Percentiles rank a stretch among this genome's conserved stretches.
Conservation (phyloP, 2,797 vertebrate genomes). For the Karalla daura region DNA sequence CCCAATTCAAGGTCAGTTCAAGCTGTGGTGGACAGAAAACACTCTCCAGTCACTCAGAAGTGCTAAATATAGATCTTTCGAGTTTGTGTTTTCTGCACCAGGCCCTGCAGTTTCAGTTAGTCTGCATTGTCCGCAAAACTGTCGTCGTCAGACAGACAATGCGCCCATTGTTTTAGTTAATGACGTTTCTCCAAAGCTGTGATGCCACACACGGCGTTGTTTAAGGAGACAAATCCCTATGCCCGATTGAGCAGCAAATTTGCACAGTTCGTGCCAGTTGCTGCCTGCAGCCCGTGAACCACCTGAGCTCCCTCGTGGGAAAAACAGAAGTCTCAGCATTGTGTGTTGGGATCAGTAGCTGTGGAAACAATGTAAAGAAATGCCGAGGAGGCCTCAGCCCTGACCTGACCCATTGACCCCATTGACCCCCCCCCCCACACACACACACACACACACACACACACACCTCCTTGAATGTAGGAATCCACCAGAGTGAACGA, state of each 20-base stretch:
- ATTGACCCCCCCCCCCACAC: slow-evolving; percentile 37
- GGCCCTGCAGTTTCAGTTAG: no score
- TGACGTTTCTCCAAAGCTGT: background rate
- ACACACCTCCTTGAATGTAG: no score
- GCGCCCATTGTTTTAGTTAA: background rate
- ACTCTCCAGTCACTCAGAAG: no score
- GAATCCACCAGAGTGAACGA: slow-evolving; percentile 12
- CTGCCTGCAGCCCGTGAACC: slow-evolving; percentile 10
- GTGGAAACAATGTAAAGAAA: slow-evolving; percentile 68
- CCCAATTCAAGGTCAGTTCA: no score
- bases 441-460: no score
- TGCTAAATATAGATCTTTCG: no score
- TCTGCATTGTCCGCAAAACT: background rate
- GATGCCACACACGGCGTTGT: background rate
- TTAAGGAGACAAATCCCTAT: no score
- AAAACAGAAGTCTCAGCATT: slow-evolving; percentile 54
- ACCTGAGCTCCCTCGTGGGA: slow-evolving; percentile 53
- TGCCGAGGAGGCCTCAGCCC: slow-evolving; percentile 23
- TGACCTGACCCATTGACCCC: slow-evolving; percentile 62
- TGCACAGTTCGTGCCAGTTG: no score
- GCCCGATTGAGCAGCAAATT: no score
- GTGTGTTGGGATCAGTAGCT: slow-evolving; percentile 65
- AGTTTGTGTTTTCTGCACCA: no score
- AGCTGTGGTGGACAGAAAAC: background rate
- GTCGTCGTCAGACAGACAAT: background rate